phyloP scores from a whole-genome alignment of 2,797 vertebrate species.

The Falco biarmicus region DNA sequence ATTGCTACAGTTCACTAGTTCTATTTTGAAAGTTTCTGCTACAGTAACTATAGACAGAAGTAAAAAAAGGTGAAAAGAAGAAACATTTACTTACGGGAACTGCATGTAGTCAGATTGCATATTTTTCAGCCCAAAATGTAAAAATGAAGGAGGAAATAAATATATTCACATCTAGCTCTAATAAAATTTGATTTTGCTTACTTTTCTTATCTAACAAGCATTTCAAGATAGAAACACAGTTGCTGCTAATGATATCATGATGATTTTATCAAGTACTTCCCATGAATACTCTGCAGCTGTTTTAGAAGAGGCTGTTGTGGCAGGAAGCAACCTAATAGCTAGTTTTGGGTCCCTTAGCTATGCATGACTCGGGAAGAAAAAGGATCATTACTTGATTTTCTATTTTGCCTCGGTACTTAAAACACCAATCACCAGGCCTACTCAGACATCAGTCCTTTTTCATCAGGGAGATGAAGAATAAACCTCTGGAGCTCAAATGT shows the following conservation, averaged over 20 bases:
- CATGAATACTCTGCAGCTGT: slow-evolving; percentile 48
- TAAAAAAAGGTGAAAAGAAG: not conserved
- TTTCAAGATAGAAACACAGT: slow-evolving; percentile 13
- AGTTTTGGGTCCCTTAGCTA: slow-evolving; percentile 27
- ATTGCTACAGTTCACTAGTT: not conserved
- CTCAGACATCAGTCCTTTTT: slow-evolving; percentile 29
- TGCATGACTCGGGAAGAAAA: slow-evolving; percentile 48
- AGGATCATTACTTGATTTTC: slow-evolving; percentile 60
- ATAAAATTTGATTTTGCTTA: not conserved
- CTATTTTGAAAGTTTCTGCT: not conserved
- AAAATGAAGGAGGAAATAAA: not conserved
- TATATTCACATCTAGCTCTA: not conserved
- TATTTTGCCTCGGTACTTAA: slow-evolving; percentile 46
- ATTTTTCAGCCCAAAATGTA: not conserved
- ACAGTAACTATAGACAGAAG: not conserved
- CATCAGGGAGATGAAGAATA: not conserved
- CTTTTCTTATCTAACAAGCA: not conserved
- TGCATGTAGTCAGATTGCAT: not conserved
- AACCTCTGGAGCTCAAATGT: not conserved
- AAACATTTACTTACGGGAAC: not conserved
- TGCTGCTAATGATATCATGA: slow-evolving; percentile 7
- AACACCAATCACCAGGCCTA: not conserved
- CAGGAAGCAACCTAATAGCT: slow-evolving; percentile 39
- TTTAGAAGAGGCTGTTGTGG: slow-evolving; percentile 31
- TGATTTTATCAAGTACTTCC: slow-evolving; percentile 52